Percentiles rank a stretch among this genome's conserved stretches.
phyloP scores from a whole-genome alignment of 2,113 vertebrate genomes.

The Clinocottus analis region DNA sequence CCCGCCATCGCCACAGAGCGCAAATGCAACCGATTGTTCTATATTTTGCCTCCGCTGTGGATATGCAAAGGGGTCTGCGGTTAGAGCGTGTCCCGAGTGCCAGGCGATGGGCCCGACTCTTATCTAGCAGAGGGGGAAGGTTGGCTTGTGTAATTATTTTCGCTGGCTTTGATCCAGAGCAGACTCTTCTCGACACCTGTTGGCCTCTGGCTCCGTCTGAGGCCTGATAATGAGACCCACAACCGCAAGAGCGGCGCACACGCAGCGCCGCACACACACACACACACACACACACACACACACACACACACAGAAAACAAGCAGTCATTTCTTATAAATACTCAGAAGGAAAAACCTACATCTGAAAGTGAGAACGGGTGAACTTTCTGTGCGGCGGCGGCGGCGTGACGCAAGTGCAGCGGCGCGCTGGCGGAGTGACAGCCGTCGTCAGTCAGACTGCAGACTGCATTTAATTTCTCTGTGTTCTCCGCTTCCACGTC shows the following conservation, averaged over 20 bases:
- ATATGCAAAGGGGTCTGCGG: constrained; percentile 46
- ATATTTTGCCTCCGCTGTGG: constrained; percentile 31
- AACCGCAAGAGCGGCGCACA: constrained; percentile 34
- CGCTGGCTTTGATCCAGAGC: constrained; percentile 80
- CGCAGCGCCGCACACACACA: background rate
- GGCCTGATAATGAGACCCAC: constrained; percentile 76
- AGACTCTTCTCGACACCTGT: constrained; percentile 79
- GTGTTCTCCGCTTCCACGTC: constrained; percentile 57
- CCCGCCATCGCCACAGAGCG: background rate
- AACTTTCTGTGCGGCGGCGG: constrained; percentile 19
- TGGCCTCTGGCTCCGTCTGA: constrained; percentile 72
- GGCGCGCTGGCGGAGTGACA: constrained; percentile 51
- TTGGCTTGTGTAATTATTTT: constrained; percentile 78
- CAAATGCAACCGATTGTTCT: constrained; percentile 31
- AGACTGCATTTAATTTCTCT: constrained; percentile 66
- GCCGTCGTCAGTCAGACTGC: constrained; percentile 43
- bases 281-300: too few relatives aligned
- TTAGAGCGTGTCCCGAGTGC: constrained; percentile 55
- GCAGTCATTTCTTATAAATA: background rate
- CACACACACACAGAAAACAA: background rate
- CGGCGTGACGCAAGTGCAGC: too few relatives aligned
- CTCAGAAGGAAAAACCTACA: background rate
- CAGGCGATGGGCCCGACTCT: constrained; percentile 52
- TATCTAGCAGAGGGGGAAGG: constrained; percentile 53
- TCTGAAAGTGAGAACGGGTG: background rate